Evolutionary conservation across 2,113 vertebrate genomes (phyloP), one percentile per base, ranked within the genome.

Genomic region (Sminthopsis crassicaudata): DNA sequence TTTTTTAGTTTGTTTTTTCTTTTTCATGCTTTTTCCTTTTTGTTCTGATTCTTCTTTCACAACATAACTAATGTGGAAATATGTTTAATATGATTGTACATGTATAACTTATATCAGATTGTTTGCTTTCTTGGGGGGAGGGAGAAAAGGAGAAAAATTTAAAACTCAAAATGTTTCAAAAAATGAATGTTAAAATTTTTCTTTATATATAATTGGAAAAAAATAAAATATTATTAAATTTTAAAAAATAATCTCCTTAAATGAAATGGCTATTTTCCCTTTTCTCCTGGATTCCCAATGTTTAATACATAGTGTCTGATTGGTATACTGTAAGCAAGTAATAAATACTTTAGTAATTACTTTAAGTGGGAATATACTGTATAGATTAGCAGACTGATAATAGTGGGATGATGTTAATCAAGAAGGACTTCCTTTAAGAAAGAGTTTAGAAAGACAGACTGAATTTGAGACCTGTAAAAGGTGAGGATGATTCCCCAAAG

Each of bases 321-420:
- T n/a, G 27, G 60, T 36, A 67, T 27, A 30, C 27, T 60, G 57
- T 36, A 36, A 16, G 36, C 30, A 67, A 67, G 5, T 67, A 67
- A 67, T 67, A 16, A 67, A n/a, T 67, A 36, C 30, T 67, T 57
- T 67, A 30, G 14, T n/a, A 8, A 67, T 16, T 67, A 36, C 0
- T 67, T 36, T 16, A 60, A 67, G 16, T 67, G 60, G 60, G n/a
- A 1, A 14, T 36, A 67, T 27, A 57, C 54, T 11, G 3, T 67
- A n/a, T n/a, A 67, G 30, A 36, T 3, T 0, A 67, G 36, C 5
- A 67, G 57, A 60, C 3, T 60, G 10, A 60, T 30, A 27, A 94
- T 76, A 92, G 1, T 27, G 46, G 93, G 48, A n/a, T 76, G 57
- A 30, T 95, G 91, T 94, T 95, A 60, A 95, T 96, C 95, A 94